Evolutionary conservation across 1,140 invertebrate genomes (phyloP), one percentile per base, ranked within the genome.

Genomic region (Acromyrmex charruanus): DNA sequence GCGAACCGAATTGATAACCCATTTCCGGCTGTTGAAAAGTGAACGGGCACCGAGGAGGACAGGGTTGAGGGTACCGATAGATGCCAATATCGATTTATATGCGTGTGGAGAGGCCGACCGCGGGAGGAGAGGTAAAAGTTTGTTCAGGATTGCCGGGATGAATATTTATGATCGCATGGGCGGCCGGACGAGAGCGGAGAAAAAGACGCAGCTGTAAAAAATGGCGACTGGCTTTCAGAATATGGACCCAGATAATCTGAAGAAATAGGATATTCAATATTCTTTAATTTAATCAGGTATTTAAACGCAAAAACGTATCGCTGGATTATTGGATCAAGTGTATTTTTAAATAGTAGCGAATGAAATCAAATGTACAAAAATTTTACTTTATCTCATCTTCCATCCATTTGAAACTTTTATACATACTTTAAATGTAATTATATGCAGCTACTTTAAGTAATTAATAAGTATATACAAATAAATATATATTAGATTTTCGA

Each of bases 61-160:
- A 31, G 55, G 55, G 14, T 75, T 16, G 69, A 25, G 55, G 55
- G 12, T 51, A 71, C 28, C 80, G 69, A 84, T 84, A 74, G 80
- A 84, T 74, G 80, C 80, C 80, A 84, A 75, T 84, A 84, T 84
- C 80, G 69, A 84, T 84, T 84, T 84, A 84, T 75, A 84, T 75
- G 80, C 80, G 39, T 51, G 80, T 18, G 69, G 69, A 61, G 69
- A 74, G 28, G 39, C 66, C 25, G 25, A 74, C 55, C 69, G 39
- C 69, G 69, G 49, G 69, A 39, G 53, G 53, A 49, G 69, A 61
- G 44, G 55, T 68, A 84, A 84, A 84, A 84, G 80, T 84, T 84
- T 84, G 69, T 84, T 84, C 80, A 61, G 80, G 80, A 84, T 84
- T 84, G 80, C 80, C 80, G 14, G 69, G 55, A 74, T 84, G 80